phyloP scores from a whole-genome alignment of 2,113 vertebrate genomes.

The Todiramphus chloris region DNA sequence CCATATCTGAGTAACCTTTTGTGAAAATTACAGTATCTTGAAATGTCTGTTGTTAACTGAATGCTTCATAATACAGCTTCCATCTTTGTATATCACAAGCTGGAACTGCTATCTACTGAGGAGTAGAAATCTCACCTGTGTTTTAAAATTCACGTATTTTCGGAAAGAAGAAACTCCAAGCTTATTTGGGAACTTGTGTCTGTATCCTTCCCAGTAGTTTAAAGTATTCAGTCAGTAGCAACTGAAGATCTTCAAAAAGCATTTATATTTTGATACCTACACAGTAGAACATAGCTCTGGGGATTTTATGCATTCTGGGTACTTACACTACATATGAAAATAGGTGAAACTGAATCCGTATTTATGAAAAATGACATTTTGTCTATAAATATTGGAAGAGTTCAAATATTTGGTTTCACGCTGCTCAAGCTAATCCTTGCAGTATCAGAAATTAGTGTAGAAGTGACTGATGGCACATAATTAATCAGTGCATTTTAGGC shows the following conservation, averaged over 20 bases:
- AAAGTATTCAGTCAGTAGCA: not conserved
- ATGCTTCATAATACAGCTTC: not conserved
- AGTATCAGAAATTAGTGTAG: not conserved
- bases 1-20: not conserved
- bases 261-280: not conserved
- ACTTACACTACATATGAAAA: not conserved
- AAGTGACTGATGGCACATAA: not conserved
- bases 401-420: slow-evolving; percentile 9
- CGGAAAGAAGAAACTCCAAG: not conserved
- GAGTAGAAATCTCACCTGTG: not conserved
- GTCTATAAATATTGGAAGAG: not conserved
- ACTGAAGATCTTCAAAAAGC: slow-evolving; percentile 39
- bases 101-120: not conserved
- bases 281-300: not conserved
- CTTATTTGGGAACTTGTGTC: not conserved
- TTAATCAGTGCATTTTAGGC: not conserved
- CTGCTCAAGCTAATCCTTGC: not conserved
- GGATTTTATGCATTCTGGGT: not conserved
- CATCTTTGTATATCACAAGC: not conserved
- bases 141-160: not conserved
- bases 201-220: not conserved
- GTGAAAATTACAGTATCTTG: not conserved
- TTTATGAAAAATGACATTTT: not conserved
- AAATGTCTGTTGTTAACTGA: not conserved
- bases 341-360: not conserved